A percentile compares a stretch with the other conserved stretches of the same genome.
phyloP scores from a whole-genome alignment of 2,797 vertebrate genomes.

The Poecilia gillii region DNA sequence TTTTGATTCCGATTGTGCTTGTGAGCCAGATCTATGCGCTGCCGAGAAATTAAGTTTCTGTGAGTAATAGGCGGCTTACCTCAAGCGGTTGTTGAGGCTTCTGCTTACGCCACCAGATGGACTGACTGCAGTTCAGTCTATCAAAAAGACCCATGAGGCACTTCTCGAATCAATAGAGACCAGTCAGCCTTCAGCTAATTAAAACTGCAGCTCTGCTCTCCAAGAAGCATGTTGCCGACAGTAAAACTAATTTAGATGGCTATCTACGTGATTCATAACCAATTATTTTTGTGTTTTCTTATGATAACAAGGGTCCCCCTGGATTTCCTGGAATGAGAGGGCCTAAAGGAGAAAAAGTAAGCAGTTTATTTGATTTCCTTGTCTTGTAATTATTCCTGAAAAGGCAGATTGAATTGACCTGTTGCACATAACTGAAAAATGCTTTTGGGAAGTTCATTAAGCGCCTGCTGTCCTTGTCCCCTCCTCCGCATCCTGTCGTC shows the following conservation, averaged over 20 bases:
- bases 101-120: constrained; percentile 28
- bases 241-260: constrained; percentile 47
- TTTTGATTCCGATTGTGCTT: constrained; percentile 7
- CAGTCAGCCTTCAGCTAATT: constrained; percentile 74
- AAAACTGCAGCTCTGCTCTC: constrained; percentile 58
- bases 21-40: neutral
- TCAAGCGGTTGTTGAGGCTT: constrained; percentile 25
- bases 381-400: constrained; percentile 35
- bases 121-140: constrained; percentile 42
- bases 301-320: constrained; percentile 85
- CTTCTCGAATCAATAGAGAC: constrained; percentile 70
- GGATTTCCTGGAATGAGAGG: constrained; percentile 91
- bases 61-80: constrained; percentile 26
- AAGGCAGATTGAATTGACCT: constrained; percentile 44
- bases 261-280: constrained; percentile 42
- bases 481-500: constrained; percentile 72
- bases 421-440: constrained; percentile 50
- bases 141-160: constrained; percentile 49
- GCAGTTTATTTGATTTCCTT: constrained; percentile 44
- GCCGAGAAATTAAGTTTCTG: constrained; percentile 13
- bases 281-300: constrained; percentile 20
- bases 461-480: constrained; percentile 58
- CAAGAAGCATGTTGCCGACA: constrained; percentile 47
- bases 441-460: constrained; percentile 57
- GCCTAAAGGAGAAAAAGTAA: constrained; percentile 96